Percentiles rank a stretch among this genome's conserved stretches.
Evolutionary conservation across 2,797 vertebrate genomes (phyloP).

Genomic region (Haliaeetus albicilla): DNA sequence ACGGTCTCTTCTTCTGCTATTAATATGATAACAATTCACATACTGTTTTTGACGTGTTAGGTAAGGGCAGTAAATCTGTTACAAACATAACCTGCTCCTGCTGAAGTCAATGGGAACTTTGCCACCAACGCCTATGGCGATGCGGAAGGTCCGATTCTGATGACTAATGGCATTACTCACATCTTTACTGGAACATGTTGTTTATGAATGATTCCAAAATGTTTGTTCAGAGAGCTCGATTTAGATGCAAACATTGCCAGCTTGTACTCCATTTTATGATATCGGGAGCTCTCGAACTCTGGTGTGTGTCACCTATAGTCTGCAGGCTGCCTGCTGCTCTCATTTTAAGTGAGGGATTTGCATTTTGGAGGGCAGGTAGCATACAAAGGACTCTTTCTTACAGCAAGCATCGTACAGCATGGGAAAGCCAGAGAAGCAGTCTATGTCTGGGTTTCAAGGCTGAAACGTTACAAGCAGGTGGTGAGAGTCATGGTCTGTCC

Average conservation of each 20-base stretch:
- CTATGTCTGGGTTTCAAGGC: neutral
- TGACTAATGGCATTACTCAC: conserved; percentile 64
- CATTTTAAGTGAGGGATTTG: neutral
- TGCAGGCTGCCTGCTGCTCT: neutral
- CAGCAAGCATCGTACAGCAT: too few species aligned
- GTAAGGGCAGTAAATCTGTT: conserved; percentile 6
- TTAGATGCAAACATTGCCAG: neutral
- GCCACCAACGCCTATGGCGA: neutral
- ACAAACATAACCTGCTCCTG: neutral
- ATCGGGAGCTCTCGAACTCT: neutral
- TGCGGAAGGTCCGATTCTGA: neutral
- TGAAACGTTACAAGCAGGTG: neutral
- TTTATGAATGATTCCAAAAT: conserved; percentile 1
- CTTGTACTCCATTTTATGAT: neutral
- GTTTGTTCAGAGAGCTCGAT: neutral
- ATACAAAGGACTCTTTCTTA: neutral
- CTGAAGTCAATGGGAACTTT: neutral
- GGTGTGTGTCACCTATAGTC: neutral
- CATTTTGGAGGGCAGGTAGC: neutral
- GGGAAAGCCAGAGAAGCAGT: neutral
- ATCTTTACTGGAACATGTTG: conserved; percentile 52
- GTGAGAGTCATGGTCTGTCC: neutral
- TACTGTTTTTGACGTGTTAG: neutral
- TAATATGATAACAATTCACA: neutral
- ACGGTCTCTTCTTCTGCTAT: neutral